Conservation (phyloP, 2,797 vertebrate species). For the Sebastes variabilis region DNA sequence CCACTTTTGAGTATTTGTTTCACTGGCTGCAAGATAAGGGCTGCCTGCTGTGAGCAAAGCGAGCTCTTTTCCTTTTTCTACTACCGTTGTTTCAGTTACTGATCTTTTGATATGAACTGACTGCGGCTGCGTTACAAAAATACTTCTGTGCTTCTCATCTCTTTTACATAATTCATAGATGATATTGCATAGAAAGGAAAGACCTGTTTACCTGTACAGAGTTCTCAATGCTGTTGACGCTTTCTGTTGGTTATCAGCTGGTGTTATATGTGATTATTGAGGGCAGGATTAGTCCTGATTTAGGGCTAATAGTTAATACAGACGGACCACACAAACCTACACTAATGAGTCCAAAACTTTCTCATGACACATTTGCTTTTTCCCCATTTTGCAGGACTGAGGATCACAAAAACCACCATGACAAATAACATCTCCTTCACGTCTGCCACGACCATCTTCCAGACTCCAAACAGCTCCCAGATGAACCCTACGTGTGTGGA, state of each 20-base stretch:
- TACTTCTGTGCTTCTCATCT: neutral
- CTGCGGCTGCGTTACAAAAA: neutral
- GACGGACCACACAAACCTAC: neutral
- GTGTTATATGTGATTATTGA: slow-evolving; percentile 1
- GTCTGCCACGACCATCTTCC: neutral
- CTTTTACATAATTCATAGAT: neutral
- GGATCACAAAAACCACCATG: slow-evolving; percentile 5
- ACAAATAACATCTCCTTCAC: neutral
- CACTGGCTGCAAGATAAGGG: neutral
- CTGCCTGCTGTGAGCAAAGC: neutral
- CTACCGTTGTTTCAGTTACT: neutral
- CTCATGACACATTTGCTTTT: neutral
- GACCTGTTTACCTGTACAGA: neutral
- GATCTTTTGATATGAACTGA: neutral
- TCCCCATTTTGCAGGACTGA: slow-evolving; percentile 27
- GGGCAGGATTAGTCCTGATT: slow-evolving; percentile 12
- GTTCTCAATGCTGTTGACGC: neutral
- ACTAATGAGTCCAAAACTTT: neutral
- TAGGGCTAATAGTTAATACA: neutral
- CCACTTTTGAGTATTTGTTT: neutral
- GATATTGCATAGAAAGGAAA: neutral
- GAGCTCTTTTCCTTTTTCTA: neutral
- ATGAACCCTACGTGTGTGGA: slow-evolving; percentile 71
- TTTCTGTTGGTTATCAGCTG: neutral
- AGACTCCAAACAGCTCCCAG: neutral